A percentile compares a stretch with the other conserved stretches of the same genome.
These are phyloP conservation scores for Orbicella faveolata DNA, from an alignment of 64 coral and sea anemone species.

Conservation along the genomic window DNA sequence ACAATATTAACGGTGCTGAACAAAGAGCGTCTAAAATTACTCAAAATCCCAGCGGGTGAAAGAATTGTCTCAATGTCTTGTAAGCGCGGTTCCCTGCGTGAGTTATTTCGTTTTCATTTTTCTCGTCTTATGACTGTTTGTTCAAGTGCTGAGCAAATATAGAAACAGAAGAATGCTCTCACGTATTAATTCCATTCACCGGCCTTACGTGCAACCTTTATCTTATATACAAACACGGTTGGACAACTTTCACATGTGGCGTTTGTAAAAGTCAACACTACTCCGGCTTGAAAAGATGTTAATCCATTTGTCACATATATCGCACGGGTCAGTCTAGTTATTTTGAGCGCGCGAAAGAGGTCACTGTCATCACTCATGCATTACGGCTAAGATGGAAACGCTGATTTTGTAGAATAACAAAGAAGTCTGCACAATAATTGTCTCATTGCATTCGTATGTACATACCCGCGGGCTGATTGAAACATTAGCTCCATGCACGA, in stretches of 20 bases:
- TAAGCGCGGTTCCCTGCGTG: neutral
- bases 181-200: neutral
- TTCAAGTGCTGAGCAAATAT: conserved; percentile 11
- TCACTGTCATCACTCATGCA: neutral
- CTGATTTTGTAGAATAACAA: neutral
- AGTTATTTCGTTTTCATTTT: neutral
- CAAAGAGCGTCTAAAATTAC: neutral
- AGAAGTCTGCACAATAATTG: no score
- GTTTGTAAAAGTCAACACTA: neutral
- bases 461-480: no score
- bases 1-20: no score
- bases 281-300: neutral
- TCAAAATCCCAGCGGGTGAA: neutral
- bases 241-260: neutral
- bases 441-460: no score
- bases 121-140: neutral
- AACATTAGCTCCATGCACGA: no score
- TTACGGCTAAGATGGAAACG: neutral
- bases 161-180: conserved; percentile 30
- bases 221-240: neutral
- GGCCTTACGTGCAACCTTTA: neutral
- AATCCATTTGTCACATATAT: conserved; percentile 11
- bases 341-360: neutral
- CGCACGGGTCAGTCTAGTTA: neutral
- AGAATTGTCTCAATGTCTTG: neutral